Evolutionary conservation across 2,113 vertebrate genomes (phyloP), one percentile per base, ranked within the genome.

Genomic region (Saguinus imperator): DNA sequence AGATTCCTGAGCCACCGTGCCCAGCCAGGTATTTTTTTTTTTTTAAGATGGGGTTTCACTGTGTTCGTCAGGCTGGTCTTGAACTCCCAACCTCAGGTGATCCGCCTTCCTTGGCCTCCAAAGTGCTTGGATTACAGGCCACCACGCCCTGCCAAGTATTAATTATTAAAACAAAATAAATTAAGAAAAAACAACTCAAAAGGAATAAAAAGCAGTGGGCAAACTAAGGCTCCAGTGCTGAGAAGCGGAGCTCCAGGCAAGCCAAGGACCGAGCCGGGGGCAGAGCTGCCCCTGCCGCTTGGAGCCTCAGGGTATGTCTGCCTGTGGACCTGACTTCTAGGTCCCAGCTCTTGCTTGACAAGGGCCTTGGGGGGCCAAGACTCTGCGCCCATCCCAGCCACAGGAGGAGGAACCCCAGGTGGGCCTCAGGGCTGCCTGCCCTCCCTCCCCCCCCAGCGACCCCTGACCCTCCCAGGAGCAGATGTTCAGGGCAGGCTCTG

Each of bases 401-500:
- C 0, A 57, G 50, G 10, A 20, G 43, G 50, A 40, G 27, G 27
- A 17, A 76, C 40, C 58, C 57, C 87, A 9, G 25, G 13, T 4
- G 18, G 58, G 58, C 23, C 50, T 89, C 23, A 11, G 55, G 40
- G 14, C 35, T 27, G 50, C 77, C 72, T 48, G 5, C 55, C 50
- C 50, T 43, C 72, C 16, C 87, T 6, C 35, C 17, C 83, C 83
- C 37, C 23, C 37, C 75, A 27, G 77, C 12, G 75, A 77, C 82
- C 32, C 40, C 86, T 45, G 70, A 35, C 66, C 76, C 35, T 55
- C 11, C 11, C n/a, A 79, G 84, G 68, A 92, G 89, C 97, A 97
- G 97, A 93, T 94, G 97, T 55, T 85, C 87, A 27, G 55, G 80
- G 79, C 43, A 80, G 64, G 73, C 35, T 91, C 10, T 66, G 77